Percentiles rank a stretch among this genome's conserved stretches.
Conservation (phyloP, 2,888 invertebrate species). For the Helicoverpa assulta region DNA sequence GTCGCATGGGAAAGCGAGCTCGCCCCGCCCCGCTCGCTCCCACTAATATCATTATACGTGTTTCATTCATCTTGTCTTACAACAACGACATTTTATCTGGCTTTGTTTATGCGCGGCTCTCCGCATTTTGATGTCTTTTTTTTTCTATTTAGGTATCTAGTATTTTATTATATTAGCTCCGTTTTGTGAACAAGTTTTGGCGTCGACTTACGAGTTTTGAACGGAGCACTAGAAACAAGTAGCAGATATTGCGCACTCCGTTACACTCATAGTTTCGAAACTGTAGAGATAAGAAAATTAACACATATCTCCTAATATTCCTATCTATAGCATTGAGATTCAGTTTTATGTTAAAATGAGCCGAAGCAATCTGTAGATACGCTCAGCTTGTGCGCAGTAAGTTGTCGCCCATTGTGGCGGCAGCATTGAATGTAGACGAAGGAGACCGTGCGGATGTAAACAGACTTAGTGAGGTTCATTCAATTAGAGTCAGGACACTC, state of each 20-base stretch:
- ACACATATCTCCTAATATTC: slow-evolving; percentile 58
- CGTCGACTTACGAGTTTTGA: slow-evolving; percentile 58
- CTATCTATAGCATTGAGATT: slow-evolving; percentile 54
- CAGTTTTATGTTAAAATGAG: slow-evolving; percentile 44
- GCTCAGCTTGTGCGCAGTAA: slow-evolving; percentile 46
- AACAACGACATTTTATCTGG: slow-evolving; percentile 68
- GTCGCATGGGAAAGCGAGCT: slow-evolving; percentile 71
- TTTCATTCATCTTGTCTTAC: slow-evolving; percentile 77
- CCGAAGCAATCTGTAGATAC: slow-evolving; percentile 34
- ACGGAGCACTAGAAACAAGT: slow-evolving; percentile 56
- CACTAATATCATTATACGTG: slow-evolving; percentile 66
- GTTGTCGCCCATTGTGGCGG: slow-evolving; percentile 47
- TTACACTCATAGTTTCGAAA: slow-evolving; percentile 53
- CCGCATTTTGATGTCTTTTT: slow-evolving; percentile 72
- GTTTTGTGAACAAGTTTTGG: slow-evolving; percentile 69
- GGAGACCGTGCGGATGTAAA: slow-evolving; percentile 79
- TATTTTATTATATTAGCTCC: slow-evolving; percentile 53
- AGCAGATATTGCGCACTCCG: slow-evolving; percentile 57
- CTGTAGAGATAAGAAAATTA: slow-evolving; percentile 64
- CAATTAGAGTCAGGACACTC: slow-evolving; percentile 81
- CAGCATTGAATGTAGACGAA: slow-evolving; percentile 61
- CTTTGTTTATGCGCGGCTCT: slow-evolving; percentile 70
- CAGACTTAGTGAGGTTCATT: slow-evolving; percentile 85
- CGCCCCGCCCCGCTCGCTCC: slow-evolving; percentile 58
- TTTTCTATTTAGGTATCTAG: slow-evolving; percentile 59